phyloP scores from a whole-genome alignment of 2,797 vertebrate species.

The Orestias chungarensis region DNA sequence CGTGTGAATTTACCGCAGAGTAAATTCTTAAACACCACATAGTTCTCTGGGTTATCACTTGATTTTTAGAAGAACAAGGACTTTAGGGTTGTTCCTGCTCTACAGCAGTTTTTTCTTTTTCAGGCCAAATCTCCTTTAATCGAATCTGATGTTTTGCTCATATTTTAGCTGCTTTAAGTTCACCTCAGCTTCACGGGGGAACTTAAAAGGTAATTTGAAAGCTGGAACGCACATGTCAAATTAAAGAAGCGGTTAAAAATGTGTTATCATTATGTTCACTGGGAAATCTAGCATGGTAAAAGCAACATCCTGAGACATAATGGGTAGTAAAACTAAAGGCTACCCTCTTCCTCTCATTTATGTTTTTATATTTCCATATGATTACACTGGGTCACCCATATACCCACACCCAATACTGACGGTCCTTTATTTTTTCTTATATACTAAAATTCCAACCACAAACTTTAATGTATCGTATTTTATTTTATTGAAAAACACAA shows the following conservation, averaged over 20 bases:
- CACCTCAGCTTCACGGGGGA: no score
- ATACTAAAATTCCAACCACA: neutral
- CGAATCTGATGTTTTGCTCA: constrained; percentile 20
- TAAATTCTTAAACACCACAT: neutral
- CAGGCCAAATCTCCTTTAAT: constrained; percentile 29
- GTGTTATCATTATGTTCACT: constrained; percentile 1
- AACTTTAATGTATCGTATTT: neutral
- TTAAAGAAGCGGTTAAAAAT: constrained; percentile 12
- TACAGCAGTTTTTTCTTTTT: constrained; percentile 20
- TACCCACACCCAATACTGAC: neutral
- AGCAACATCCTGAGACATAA: neutral
- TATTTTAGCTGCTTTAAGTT: constrained; percentile 26
- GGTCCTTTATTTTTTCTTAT: neutral
- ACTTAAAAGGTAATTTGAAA: constrained; percentile 26
- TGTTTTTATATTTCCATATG: neutral
- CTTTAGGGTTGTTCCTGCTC: neutral
- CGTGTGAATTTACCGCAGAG: neutral
- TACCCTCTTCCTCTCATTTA: neutral
- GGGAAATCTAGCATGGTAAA: neutral
- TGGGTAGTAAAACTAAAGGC: neutral
- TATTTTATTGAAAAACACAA: neutral
- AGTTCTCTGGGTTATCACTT: neutral
- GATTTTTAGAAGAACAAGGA: neutral
- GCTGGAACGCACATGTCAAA: constrained; percentile 23
- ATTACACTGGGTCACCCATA: neutral